Base-by-base conservation (phyloP, 2,113 vertebrate genomes). In the Chaetodon trifascialis region DNA sequence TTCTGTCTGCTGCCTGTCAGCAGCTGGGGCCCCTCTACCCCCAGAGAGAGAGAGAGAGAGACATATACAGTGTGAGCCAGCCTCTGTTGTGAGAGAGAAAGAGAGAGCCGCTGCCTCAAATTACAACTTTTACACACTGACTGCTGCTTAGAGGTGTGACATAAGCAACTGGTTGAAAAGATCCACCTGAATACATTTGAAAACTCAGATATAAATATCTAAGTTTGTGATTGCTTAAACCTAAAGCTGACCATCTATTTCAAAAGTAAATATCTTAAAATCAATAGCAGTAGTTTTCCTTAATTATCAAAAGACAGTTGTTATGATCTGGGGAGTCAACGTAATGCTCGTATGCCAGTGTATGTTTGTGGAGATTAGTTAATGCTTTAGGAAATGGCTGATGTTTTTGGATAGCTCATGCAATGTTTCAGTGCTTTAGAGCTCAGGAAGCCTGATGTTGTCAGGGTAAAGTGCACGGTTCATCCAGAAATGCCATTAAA, bases 11-110 rank as follows among this genome's bases (percentile, higher is more conserved):
- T 78, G 73, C 75, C 82, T 85, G 78, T 76, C 80, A 80, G 88
- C 85, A 92, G 93, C 89, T 94, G 91, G 58, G 83, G 52, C 88
- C 93, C 84, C 73, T 88, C 86, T 71, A 67, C 36, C 63, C 63
- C 76, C 58, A 62, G 52, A 80, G 82, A 67, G 40, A 83, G 59
- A 30, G 30, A 30, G 30, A 30, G 30, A 47, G 59, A 62, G 51
- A 38, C 36, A 56, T 9, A 59, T 14, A 36, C 73, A 69, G 62
- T 80, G 21, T 34, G 66, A 86, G 59, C 74, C 60, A 30, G 19
- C 51, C 60, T 68, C 70, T 55, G 12, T 14, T 82, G 55, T 69
- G 44, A 76, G 66, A 36, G 11, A 38, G 34, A 40, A 1, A 5
- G 17, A n/a, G 38, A 69, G 25, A 64, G 38, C 15, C 23, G 21